Percentiles rank a stretch among this genome's conserved stretches.
These are phyloP conservation scores for Tadarida brasiliensis DNA, from an alignment of 2,797 vertebrate species.

Conservation along the genomic window DNA sequence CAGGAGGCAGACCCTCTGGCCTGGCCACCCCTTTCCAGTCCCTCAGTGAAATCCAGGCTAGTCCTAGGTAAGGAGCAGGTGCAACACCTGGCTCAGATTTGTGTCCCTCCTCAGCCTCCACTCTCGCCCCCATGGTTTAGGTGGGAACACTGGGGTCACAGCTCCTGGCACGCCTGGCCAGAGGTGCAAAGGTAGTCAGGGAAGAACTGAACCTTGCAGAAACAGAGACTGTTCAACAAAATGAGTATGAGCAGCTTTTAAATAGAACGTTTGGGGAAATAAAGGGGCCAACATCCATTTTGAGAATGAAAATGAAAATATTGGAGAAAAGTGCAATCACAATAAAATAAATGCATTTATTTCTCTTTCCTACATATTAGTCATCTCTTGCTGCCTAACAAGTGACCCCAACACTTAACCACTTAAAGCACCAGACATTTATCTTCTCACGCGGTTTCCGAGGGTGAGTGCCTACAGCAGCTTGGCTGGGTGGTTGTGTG, in stretches of 20 bases:
- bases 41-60: background rate
- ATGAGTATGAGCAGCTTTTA: background rate
- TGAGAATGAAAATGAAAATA: constrained; percentile 42
- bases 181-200: background rate
- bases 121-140: background rate
- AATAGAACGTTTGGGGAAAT: background rate
- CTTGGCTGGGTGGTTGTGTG: background rate
- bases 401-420: background rate
- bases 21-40: background rate
- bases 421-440: background rate
- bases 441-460: background rate
- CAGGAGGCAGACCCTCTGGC: background rate
- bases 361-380: background rate
- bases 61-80: background rate
- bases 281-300: background rate
- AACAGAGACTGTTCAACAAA: background rate
- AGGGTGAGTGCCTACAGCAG: background rate
- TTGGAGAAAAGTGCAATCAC: background rate
- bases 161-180: background rate
- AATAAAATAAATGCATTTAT: background rate
- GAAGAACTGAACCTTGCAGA: background rate
- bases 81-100: background rate
- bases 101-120: background rate
- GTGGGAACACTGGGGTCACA: background rate
- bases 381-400: background rate